Conservation (phyloP, 2,113 vertebrate genomes). For the Tachysurus fulvidraco region DNA sequence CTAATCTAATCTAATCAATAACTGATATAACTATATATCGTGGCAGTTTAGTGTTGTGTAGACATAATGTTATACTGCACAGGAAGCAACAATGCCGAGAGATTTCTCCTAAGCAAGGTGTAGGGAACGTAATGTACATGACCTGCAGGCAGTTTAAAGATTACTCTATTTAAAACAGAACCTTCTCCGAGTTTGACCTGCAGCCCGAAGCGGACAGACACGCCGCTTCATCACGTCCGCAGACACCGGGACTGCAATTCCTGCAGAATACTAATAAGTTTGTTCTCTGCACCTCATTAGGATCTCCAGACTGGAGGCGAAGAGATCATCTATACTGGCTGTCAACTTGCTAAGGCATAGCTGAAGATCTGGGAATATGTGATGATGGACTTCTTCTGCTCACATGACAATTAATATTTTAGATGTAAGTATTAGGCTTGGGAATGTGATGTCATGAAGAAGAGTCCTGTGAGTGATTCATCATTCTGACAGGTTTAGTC, state of each 20-base stretch:
- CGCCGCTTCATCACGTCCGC: slow-evolving; percentile 45
- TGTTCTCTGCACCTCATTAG: slow-evolving; percentile 50
- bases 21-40: background rate
- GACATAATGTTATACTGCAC: no score
- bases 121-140: background rate
- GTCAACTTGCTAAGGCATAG: slow-evolving; percentile 5
- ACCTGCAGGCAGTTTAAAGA: slow-evolving; percentile 30
- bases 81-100: background rate
- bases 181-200: slow-evolving; percentile 26
- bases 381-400: slow-evolving; percentile 20
- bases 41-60: background rate
- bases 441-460: slow-evolving; percentile 7
- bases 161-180: background rate
- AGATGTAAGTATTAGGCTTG: background rate
- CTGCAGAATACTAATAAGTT: slow-evolving; percentile 51
- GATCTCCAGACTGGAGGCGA: slow-evolving; percentile 35
- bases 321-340: slow-evolving; percentile 26
- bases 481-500: slow-evolving; percentile 22
- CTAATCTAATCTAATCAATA: no score
- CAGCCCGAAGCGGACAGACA: background rate
- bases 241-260: slow-evolving; percentile 23
- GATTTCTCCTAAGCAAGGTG: background rate
- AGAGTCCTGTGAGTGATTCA: background rate
- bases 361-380: slow-evolving; percentile 14
- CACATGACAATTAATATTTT: slow-evolving; percentile 26